These are phyloP conservation scores for Argentina silus DNA, from an alignment of 2,797 vertebrate species.

Conservation along the genomic window DNA sequence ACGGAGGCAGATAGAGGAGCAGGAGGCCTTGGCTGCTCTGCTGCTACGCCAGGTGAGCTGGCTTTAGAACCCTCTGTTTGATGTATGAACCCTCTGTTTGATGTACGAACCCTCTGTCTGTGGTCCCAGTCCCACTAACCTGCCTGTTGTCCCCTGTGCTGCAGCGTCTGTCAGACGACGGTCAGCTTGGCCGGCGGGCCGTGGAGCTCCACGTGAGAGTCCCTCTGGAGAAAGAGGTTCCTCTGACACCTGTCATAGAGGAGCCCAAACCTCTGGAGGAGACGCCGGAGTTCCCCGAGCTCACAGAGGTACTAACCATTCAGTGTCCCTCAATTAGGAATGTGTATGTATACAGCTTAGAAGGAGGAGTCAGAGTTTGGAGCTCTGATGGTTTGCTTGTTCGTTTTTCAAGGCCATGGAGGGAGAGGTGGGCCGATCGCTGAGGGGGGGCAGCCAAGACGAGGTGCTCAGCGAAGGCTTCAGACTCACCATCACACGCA, in stretches of 20 bases:
- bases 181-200: conserved; percentile 69
- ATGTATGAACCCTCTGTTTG: background rate
- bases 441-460: conserved; percentile 86
- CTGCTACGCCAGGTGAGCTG: conserved; percentile 86
- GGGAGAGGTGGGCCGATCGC: conserved; percentile 81
- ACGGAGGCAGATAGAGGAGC: conserved; percentile 89
- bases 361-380: background rate
- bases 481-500: conserved; percentile 92
- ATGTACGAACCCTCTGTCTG: background rate
- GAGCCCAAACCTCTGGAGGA: conserved; percentile 63
- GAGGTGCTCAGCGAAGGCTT: conserved; percentile 95
- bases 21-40: conserved; percentile 85
- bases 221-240: conserved; percentile 94
- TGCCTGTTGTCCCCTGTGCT: conserved; percentile 10
- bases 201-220: conserved; percentile 90
- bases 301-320: conserved; percentile 81
- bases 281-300: conserved; percentile 89
- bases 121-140: background rate
- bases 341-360: background rate
- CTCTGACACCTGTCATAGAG: conserved; percentile 76
- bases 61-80: background rate
- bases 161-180: conserved; percentile 84
- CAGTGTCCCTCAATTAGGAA: background rate
- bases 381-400: conserved; percentile 3
- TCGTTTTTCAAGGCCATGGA: conserved; percentile 86